These are phyloP conservation scores for Caenorhabditis wallacei DNA, from an alignment of 2,888 invertebrate species.

Conservation along the genomic window DNA sequence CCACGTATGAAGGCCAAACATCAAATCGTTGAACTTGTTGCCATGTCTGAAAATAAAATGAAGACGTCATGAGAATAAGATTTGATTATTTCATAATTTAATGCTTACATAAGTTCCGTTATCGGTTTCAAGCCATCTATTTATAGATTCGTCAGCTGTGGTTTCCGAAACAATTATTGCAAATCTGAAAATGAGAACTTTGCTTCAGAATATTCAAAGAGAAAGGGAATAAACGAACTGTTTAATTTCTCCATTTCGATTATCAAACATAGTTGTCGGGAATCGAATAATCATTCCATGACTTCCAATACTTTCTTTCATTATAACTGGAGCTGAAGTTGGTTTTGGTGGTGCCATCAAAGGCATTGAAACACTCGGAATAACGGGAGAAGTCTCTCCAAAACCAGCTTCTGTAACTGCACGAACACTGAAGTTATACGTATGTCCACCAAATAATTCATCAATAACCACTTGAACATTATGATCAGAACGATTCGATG, in stretches of 20 bases:
- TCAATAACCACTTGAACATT: constrained; percentile 77
- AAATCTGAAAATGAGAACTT: constrained; percentile 60
- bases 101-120: constrained; percentile 72
- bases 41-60: constrained; percentile 77
- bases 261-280: constrained; percentile 69
- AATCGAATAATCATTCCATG: constrained; percentile 64
- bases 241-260: constrained; percentile 72
- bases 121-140: constrained; percentile 68
- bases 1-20: constrained; percentile 88
- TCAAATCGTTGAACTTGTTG: constrained; percentile 79
- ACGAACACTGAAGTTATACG: constrained; percentile 69
- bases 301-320: constrained; percentile 67
- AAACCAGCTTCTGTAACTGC: constrained; percentile 82
- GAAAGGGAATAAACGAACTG: constrained; percentile 51
- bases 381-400: constrained; percentile 71
- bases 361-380: constrained; percentile 75
- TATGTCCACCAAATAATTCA: constrained; percentile 77
- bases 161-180: constrained; percentile 82
- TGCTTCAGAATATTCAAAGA: background rate
- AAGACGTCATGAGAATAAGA: constrained; percentile 6
- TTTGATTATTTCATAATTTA: constrained; percentile 12
- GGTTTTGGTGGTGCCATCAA: constrained; percentile 80
- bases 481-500: constrained; percentile 65
- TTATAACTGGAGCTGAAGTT: constrained; percentile 58
- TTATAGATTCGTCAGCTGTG: constrained; percentile 69